A percentile compares a stretch with the other conserved stretches of the same genome.
phyloP scores from a whole-genome alignment of 2,113 vertebrate genomes.

The Chlorocebus sabaeus region DNA sequence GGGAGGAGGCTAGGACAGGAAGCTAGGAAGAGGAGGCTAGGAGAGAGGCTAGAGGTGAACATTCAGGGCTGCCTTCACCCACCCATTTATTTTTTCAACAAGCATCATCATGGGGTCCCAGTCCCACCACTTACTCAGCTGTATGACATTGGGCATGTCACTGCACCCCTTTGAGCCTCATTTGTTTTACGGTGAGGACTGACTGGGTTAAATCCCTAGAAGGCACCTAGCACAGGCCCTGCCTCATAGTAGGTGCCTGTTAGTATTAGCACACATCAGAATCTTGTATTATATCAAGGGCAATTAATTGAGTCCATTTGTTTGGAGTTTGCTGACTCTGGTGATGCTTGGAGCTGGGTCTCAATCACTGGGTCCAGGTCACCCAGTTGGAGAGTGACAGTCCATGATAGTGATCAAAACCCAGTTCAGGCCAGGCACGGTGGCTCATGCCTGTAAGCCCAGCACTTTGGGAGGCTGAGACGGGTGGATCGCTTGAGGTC shows the following conservation, averaged over 20 bases:
- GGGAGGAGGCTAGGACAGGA: rapidly evolving
- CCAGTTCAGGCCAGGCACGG: too few relatives aligned
- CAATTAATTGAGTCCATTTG: not conserved
- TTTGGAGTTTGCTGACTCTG: not conserved
- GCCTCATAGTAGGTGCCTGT: not conserved
- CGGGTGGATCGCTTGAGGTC: too few relatives aligned
- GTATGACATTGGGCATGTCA: not conserved
- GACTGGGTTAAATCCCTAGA: not conserved
- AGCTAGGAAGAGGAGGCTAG: not conserved
- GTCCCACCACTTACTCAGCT: rapidly evolving
- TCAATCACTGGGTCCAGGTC: not conserved
- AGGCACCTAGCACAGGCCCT: not conserved
- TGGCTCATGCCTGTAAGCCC: too few relatives aligned
- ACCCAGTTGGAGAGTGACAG: not conserved
- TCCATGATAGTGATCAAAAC: not conserved
- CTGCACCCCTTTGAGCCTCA: not conserved
- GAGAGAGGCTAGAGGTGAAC: not conserved
- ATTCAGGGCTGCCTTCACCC: not conserved
- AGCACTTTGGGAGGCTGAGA: too few relatives aligned
- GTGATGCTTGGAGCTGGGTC: not conserved
- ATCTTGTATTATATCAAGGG: not conserved
- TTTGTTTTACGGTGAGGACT: not conserved
- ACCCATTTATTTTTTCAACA: not conserved
- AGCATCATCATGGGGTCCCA: not conserved
- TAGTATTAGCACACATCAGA: not conserved